Evolutionary conservation across 2,888 invertebrate species (phyloP).

Genomic region (Callosobruchus maculatus): DNA sequence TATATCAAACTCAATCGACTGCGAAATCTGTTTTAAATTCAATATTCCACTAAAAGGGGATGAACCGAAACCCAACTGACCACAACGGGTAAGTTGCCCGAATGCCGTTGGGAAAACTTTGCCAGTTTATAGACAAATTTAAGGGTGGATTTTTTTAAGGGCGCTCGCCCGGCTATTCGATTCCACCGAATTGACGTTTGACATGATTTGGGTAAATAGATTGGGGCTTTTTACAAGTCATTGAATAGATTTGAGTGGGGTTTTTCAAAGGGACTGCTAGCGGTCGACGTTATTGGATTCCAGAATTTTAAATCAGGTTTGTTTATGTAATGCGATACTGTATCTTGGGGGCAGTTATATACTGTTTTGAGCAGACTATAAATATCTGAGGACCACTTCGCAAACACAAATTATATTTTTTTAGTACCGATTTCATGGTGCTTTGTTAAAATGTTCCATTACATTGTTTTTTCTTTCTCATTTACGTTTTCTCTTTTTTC

Average conservation of each 20-base stretch:
- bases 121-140: constrained; percentile 26
- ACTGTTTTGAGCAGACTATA: too few species aligned
- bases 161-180: constrained; percentile 11
- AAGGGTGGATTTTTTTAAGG: constrained; percentile 24
- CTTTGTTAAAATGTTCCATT: too few species aligned
- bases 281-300: neutral
- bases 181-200: constrained; percentile 18
- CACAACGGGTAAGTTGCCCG: constrained; percentile 15
- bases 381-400: too few species aligned
- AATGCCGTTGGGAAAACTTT: constrained; percentile 25
- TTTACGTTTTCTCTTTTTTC: too few species aligned
- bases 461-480: too few species aligned
- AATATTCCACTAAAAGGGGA: constrained; percentile 22
- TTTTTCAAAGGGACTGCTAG: neutral
- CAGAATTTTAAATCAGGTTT: neutral
- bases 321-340: neutral
- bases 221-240: constrained; percentile 18
- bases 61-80: constrained; percentile 20
- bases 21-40: constrained; percentile 28
- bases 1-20: constrained; percentile 25
- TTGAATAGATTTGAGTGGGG: constrained; percentile 13
- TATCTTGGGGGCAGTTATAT: neutral
- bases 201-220: constrained; percentile 19
- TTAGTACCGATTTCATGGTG: too few species aligned
- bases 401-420: too few species aligned